Base-by-base conservation (phyloP, 2,113 vertebrate genomes). In the Entelurus aequoreus region DNA sequence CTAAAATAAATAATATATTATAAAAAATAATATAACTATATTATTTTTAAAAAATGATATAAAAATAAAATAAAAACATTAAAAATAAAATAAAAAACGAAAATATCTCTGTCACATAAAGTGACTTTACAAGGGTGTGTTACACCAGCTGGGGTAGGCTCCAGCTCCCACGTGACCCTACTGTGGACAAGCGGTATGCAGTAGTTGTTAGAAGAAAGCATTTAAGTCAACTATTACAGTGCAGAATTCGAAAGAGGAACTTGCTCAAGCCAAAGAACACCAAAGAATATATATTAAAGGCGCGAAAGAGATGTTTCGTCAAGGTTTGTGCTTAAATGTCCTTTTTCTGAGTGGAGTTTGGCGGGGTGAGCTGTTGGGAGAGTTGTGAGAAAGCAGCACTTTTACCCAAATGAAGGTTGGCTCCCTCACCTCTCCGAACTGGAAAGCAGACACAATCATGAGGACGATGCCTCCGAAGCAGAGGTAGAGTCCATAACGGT, bases 391-490 rank as follows among this genome's bases (percentile, higher is more conserved):
- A 40, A 46, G 42, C 14, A 38, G 12, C 15, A 0, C 1, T 14
- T 38, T 38, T 6, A 59, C 53, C 35, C 16, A 42, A 13, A 15
- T 10, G 47, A 62, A 21, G 54, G 1, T 48, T 13, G 55, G 8
- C 9, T 49, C 7, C 77, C 91, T 91, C 75, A 98, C 96, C 94
- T 98, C 96, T 84, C 96, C 96, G 53, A 98, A 98, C 87, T 98
- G 96, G 79, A 98, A 93, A 54, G 95, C 96, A 38, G 95, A 98
- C 73, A 98, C 94, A 66, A 98, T 94, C 92, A 94, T 92, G 82
- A 98, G 93, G n/a, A 98, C 94, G 68, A 98, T 82, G 64, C 96
- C 95, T 38, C 94, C 95, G 65, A 98, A 96, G 84, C 96, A 98
- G 62, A 96, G 91, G 88, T 96, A 98, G 54, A 96, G 93, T 61